Evolutionary conservation across 2,113 vertebrate genomes (phyloP), one percentile per base, ranked within the genome.

Genomic region (Malaclemys terrapin): DNA sequence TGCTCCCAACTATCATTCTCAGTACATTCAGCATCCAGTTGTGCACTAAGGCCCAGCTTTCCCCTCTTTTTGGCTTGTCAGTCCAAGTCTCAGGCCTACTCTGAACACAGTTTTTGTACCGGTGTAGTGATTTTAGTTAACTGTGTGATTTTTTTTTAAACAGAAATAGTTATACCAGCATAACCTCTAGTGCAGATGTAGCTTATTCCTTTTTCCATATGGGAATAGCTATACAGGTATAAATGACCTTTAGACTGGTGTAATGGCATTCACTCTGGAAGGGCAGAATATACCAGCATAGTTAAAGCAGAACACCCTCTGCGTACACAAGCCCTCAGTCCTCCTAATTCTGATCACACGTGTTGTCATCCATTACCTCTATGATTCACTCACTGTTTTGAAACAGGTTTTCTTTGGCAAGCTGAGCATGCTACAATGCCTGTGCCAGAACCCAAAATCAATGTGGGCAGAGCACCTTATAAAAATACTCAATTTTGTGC

Each of bases 21-120:
- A 24, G 84, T 94, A 94, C 83, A 93, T 87, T 82, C 4, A 0
- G 93, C 95, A 80, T 89, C 78, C 83, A 87, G 45, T 91, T 92
- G 85, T 88, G 95, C 91, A 80, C 78, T 72, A 85, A 94, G 78
- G 83, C 80, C 87, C 93, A 95, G 72, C 38, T 97, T 93, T 96
- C 93, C 80, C 62, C 87, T 87, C 93, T 69, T 95, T 81, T 78
- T 78, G 84, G 56, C 0, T 0, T 96, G 95, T 94, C 96, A 97
- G 53, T 76, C 88, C 80, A 88, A 82, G 9, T 90, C 90, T 93
- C 87, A 52, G 69, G 35, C 84, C 95, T 72, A 53, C 20, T 95
- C 95, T 93, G 91, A 94, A 95, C 93, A 85, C 0, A 10, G 20
- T 8, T 78, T 92, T 97, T 96, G 97, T 95, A 94, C 13, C 6